Base-by-base conservation (phyloP, 2,888 invertebrate species). In the Nyleta sp. region DNA sequence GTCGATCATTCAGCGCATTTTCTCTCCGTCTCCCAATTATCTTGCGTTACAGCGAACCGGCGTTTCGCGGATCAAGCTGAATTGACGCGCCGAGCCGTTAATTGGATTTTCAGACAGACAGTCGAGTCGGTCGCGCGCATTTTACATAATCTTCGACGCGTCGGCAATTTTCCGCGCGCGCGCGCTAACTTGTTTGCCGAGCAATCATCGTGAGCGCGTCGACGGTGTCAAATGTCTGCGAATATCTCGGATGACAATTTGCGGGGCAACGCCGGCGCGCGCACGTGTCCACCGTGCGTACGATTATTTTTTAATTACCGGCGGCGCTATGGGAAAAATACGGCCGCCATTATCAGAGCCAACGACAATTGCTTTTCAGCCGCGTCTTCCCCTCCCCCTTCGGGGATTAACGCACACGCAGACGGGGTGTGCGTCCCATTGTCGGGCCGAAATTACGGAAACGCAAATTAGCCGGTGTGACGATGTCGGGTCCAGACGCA, bases 391-490 rank as follows among this genome's bases (percentile, higher is more conserved):
- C n/a, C n/a, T n/a, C n/a, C n/a, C n/a, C n/a, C n/a, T n/a, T n/a
- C n/a, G n/a, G n/a, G 17, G 76, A 75, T 70, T 38, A 55, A 52
- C 64, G 78, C 28, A 59, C 53, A 59, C 46, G 57, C 55, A 44
- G 46, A 38, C 44, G 67, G 77, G 33, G 75, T 33, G 70, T 10
- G n/a, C n/a, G 59, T 44, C 38, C 73, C 77, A 84, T 85, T 84
- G 84, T 86, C 81, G 81, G 76, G 40, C 77, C 80, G 86, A 87
- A 87, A 87, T 88, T 86, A 86, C 87, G 87, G 87, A 89, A 89
- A 89, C 87, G 88, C 89, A 89, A 90, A 90, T 90, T 90, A 88
- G 88, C 89, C 87, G 85, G 88, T 89, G 89, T 87, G 89, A 89
- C 84, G 84, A 83, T 90, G 89, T 90, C 90, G 89, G 86, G 84